Conservation (phyloP, 2,113 vertebrate genomes). For the Thymallus thymallus region DNA sequence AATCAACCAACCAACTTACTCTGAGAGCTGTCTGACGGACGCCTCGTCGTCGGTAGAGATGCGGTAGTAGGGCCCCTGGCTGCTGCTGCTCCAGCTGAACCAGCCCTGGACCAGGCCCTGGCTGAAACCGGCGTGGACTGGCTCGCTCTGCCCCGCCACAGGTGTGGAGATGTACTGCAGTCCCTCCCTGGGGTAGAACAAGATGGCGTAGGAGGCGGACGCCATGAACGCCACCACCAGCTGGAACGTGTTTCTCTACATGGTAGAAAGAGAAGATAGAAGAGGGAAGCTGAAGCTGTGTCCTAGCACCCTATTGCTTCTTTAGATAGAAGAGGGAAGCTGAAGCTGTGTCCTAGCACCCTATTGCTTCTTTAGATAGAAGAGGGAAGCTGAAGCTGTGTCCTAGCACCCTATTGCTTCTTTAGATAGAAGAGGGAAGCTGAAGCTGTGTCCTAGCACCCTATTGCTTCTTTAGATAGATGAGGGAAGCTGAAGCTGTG, state of each 20-base stretch:
- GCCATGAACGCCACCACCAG: conserved; percentile 79
- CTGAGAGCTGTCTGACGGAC: conserved; percentile 75
- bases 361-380: no score
- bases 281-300: not conserved
- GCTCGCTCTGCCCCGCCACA: conserved; percentile 59
- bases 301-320: no score
- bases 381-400: no score
- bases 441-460: no score
- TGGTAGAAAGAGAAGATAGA: not conserved
- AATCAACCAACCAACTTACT: conserved; percentile 70
- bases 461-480: no score
- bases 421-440: no score
- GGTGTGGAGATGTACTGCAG: conserved; percentile 81
- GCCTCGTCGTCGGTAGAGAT: conserved; percentile 74
- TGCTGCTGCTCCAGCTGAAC: conserved; percentile 60
- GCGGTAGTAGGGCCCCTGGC: conserved; percentile 73
- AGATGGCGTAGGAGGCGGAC: conserved; percentile 82
- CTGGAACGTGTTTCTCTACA: conserved; percentile 92
- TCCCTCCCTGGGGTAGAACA: conserved; percentile 83
- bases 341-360: no score
- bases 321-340: no score
- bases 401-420: no score
- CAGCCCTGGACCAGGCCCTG: conserved; percentile 72
- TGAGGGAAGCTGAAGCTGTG: no score
- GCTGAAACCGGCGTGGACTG: conserved; percentile 82